Evolutionary conservation across 2,797 vertebrate species (phyloP).

Genomic region (Pangasius sanitwongsei): DNA sequence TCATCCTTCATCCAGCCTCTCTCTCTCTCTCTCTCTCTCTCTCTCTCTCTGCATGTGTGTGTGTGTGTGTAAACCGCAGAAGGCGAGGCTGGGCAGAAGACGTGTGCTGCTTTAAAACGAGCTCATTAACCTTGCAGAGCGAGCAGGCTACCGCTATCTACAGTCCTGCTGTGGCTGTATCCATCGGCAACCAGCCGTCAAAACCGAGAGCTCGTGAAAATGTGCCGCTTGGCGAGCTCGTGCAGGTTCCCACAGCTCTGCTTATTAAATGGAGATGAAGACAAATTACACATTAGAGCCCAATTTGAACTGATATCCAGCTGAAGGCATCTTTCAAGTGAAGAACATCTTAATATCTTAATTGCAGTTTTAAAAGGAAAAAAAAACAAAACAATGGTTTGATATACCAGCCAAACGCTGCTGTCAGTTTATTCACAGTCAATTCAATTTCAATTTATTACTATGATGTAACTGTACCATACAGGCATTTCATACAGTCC

Average conservation of each 20-base stretch:
- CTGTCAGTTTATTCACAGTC: constrained; percentile 37
- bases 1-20: not conserved
- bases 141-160: constrained; percentile 57
- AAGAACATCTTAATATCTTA: constrained; percentile 6
- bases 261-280: constrained; percentile 11
- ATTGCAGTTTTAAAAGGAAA: not conserved
- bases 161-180: constrained; percentile 37
- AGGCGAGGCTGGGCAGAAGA: constrained; percentile 45
- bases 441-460: constrained; percentile 9
- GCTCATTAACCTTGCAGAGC: constrained; percentile 81
- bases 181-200: constrained; percentile 47
- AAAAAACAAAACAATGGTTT: not conserved
- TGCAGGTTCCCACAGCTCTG: not conserved
- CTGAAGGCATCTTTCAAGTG: not conserved
- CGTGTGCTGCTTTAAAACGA: constrained; percentile 80
- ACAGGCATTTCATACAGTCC: not conserved
- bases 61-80: constrained; percentile 55
- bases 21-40: not conserved
- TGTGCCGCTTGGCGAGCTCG: not conserved
- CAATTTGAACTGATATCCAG: not conserved
- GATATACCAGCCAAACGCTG: not conserved
- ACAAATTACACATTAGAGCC: not conserved
- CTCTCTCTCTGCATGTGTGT: not conserved
- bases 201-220: not conserved
- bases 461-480: not conserved